phyloP scores from a whole-genome alignment of 2,113 vertebrate genomes.

The Hippotragus niger region DNA sequence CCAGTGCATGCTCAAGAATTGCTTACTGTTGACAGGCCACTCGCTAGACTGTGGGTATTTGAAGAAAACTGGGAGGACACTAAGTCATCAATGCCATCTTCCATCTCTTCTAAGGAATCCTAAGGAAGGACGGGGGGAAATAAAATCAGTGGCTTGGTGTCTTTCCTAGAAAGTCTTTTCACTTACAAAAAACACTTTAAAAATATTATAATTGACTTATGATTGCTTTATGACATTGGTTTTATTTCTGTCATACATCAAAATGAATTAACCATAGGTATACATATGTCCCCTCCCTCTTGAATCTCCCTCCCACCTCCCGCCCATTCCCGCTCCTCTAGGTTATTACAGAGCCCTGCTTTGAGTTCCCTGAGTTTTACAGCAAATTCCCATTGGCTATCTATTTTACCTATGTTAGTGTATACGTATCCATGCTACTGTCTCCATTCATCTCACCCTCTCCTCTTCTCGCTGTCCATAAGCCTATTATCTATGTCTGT shows the following conservation, averaged over 20 bases:
- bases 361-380: neutral
- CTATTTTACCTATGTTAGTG: neutral
- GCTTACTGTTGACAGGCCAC: constrained; percentile 87
- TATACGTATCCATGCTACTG: neutral
- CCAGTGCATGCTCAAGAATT: neutral
- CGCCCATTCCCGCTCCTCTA: neutral
- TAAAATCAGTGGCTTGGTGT: constrained; percentile 31
- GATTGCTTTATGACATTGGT: neutral
- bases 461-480: neutral
- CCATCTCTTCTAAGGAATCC: constrained; percentile 85
- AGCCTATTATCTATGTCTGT: neutral
- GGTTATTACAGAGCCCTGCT: neutral
- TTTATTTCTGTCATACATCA: neutral
- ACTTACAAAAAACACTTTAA: neutral
- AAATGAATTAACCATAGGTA: neutral
- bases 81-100: constrained; percentile 85
- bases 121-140: constrained; percentile 64
- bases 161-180: neutral
- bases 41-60: constrained; percentile 75
- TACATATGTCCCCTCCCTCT: neutral
- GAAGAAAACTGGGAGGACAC: constrained; percentile 78
- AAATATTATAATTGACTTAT: neutral
- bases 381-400: neutral
- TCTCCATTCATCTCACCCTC: neutral
- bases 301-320: neutral